Base-by-base conservation (phyloP, 1,140 invertebrate genomes). In the Macrobrachium rosenbergii region DNA sequence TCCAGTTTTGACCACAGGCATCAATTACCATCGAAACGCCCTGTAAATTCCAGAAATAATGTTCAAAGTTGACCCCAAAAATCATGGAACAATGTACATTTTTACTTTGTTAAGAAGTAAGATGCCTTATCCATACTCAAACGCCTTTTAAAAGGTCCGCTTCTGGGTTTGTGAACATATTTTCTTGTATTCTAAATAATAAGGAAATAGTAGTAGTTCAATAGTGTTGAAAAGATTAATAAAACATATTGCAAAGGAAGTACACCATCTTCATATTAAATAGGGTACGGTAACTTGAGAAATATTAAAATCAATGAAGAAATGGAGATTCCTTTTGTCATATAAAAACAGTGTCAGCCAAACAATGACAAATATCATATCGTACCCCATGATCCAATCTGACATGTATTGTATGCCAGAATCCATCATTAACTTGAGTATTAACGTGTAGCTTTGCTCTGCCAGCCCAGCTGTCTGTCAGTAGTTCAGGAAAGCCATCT, bases 1-100 rank as follows among this genome's bases (percentile, higher is more conserved):
- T 75, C 83, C 83, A 84, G n/a, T 73, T 75, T 58, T 43, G 83
- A 28, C 83, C 83, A 37, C 83, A 84, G 28, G 52, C 62, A 23
- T 84, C 83, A n/a, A 76, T 21, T 75, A 84, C 52, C 60, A 84
- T n/a, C 16, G 73, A 21, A 72, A 77, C 83, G 37, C 83, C 83
- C 83, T 84, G 75, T n/a, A 76, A 11, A 28, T 62, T 14, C 12
- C 60, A 67, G 37, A 28, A 37, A 17, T 7, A 14, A 62, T 62
- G 37, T 52, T 52, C 0, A 23, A n/a, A n/a, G n/a, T 37, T 72
- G 69, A 28, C 21, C 6, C 69, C 12, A 16, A 72, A 72, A 14
- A n/a, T 72, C 23, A 62, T 21, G 19, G 8, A 23, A 17, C 21
- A 58, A 77, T 43, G 5, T 12, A 16, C 14, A 19, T 21, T 19